Evolutionary conservation across 2,888 invertebrate genomes (phyloP).

Genomic region (Tipula helvola): DNA sequence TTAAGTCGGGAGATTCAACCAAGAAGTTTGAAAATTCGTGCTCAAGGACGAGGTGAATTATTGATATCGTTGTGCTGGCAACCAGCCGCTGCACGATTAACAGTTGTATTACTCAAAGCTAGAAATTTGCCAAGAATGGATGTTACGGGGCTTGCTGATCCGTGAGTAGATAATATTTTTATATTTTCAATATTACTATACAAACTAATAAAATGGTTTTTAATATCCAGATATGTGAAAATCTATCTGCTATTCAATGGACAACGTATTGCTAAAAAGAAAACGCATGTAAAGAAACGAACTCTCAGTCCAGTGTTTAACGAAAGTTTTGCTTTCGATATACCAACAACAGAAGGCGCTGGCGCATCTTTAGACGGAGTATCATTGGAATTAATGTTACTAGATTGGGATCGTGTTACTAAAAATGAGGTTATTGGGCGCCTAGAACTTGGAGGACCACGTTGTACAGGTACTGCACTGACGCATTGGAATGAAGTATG

Average conservation of each 20-base stretch:
- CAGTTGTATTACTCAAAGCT: constrained; percentile 94
- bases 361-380: constrained; percentile 35
- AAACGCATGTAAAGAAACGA: constrained; percentile 96
- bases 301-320: constrained; percentile 98
- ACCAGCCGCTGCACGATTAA: constrained; percentile 88
- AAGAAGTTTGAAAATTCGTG: constrained; percentile 84
- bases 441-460: constrained; percentile 77
- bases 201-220: neutral
- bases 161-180: constrained; percentile 28
- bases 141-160: constrained; percentile 93
- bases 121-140: constrained; percentile 97
- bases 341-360: constrained; percentile 58
- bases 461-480: constrained; percentile 66
- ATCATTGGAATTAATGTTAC: constrained; percentile 36
- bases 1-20: constrained; percentile 84
- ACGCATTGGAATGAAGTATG: constrained; percentile 98
- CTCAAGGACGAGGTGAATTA: constrained; percentile 88
- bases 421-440: constrained; percentile 97
- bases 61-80: constrained; percentile 96
- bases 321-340: constrained; percentile 96
- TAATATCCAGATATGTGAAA: constrained; percentile 57
- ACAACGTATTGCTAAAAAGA: constrained; percentile 97
- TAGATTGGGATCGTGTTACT: constrained; percentile 97
- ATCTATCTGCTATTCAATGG: constrained; percentile 94
- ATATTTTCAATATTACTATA: neutral